Evolutionary conservation across 2,797 vertebrate genomes (phyloP), one percentile per base, ranked within the genome.

Genomic region (Sebastes kiyomatsui): DNA sequence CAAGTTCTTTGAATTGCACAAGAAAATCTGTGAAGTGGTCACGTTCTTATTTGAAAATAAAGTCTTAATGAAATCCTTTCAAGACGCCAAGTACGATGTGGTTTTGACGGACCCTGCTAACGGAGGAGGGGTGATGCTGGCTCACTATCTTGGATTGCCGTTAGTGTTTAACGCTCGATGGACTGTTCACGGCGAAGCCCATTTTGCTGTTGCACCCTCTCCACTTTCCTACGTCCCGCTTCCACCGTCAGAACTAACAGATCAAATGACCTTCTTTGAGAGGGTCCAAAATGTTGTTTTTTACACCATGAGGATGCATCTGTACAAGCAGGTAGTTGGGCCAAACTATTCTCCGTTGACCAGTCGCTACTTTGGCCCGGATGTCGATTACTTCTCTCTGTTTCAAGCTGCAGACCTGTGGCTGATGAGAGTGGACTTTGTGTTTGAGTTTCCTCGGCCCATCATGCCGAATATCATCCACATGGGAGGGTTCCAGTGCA

Each of bases 381-480:
- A 83, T 23, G 79, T 73, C 1, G 73, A 88, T 42, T 90, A 87
- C 56, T 85, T 87, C 66, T 83, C 83, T 20, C 25, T 96, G 14
- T 91, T 95, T 72, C 93, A 93, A 80, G 91, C 83, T 6, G 94
- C 94, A 2, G 93, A 95, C 65, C 77, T 95, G 20, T 94, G 94
- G 90, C 90, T 95, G 1, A 95, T 95, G 93, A 90, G 90, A 80
- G 90, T 92, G 6, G 93, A 96, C 79, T 96, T 95, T 83, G 92
- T 94, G 9, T 93, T 66, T 18, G 94, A 95, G 61, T 95, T 91
- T 32, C 93, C 95, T 6, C 91, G 94, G 1, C 95, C 95, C 20
- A 94, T 92, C 7, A 94, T 96, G 94, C 95, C 95, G 2, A 96
- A 96, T 65, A 8, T 93, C 1, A 61, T 95, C 28, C 95, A 96